A percentile compares a stretch with the other conserved stretches of the same genome.
Evolutionary conservation across 1,140 invertebrate genomes (phyloP).

Genomic region (Bombus fervidus): DNA sequence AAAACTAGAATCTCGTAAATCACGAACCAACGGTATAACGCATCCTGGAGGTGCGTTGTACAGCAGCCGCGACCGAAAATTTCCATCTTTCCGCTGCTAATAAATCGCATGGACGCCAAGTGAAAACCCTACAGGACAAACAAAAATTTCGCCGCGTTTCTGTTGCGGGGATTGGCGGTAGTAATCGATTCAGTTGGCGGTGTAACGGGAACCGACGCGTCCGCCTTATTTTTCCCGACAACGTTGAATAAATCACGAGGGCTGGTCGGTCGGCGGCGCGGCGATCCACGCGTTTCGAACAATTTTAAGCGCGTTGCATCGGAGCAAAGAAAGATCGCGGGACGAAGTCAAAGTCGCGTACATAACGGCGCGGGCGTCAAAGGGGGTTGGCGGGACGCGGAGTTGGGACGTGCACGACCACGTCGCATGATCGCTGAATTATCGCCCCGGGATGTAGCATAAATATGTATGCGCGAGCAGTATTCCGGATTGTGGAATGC

Average conservation of each 20-base stretch:
- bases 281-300: constrained; percentile 1
- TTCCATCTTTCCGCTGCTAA: not conserved
- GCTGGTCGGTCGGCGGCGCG: not conserved
- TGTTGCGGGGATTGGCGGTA: not conserved
- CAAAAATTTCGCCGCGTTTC: constrained; percentile 20
- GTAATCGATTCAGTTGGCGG: constrained; percentile 37
- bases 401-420: constrained; percentile 67
- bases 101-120: constrained; percentile 12
- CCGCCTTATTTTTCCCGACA: constrained; percentile 42
- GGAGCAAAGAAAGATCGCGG: constrained; percentile 44
- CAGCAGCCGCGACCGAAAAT: not conserved
- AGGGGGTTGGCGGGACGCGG: constrained; percentile 12
- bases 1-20: not conserved
- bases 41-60: not conserved
- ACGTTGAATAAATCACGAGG: constrained; percentile 47
- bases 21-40: not conserved
- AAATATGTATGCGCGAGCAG: constrained; percentile 77
- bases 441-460: constrained; percentile 75
- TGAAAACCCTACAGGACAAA: constrained; percentile 20
- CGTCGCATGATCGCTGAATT: constrained; percentile 79
- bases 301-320: constrained; percentile 45
- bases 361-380: not conserved
- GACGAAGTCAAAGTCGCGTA: constrained; percentile 34
- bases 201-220: constrained; percentile 28
- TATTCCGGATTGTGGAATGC: constrained; percentile 78